These are phyloP conservation scores for Macroglossus sobrinus DNA, from an alignment of 2,113 vertebrate genomes.

Conservation along the genomic window DNA sequence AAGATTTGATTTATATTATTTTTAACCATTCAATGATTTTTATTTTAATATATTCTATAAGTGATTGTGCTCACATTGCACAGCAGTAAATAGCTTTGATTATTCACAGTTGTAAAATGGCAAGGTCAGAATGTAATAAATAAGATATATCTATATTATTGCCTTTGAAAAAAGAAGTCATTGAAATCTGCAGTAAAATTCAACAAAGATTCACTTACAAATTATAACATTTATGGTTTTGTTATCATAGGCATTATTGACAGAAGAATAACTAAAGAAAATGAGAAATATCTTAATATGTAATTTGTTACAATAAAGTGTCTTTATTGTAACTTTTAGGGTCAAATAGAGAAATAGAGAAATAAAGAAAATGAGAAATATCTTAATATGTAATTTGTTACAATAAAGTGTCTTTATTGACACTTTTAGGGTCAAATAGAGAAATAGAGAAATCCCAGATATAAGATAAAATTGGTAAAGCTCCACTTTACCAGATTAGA, in stretches of 20 bases:
- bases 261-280: conserved; percentile 2
- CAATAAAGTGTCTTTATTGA: neutral
- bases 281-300: neutral
- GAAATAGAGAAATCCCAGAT: neutral
- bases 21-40: conserved; percentile 26
- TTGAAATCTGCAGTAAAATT: conserved; percentile 10
- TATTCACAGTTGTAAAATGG: conserved; percentile 9
- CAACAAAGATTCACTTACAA: neutral
- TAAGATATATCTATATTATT: neutral
- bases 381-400: neutral
- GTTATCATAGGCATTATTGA: neutral
- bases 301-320: neutral
- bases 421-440: neutral
- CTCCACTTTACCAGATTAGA: neutral
- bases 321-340: neutral
- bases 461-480: neutral
- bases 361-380: conserved; percentile 9
- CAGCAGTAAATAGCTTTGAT: neutral
- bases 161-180: neutral
- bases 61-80: neutral
- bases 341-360: neutral
- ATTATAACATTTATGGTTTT: neutral
- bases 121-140: neutral
- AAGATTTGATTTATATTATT: conserved; percentile 28
- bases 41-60: neutral